phyloP scores from a whole-genome alignment of 2,888 invertebrate species.

The Plusia festucae region DNA sequence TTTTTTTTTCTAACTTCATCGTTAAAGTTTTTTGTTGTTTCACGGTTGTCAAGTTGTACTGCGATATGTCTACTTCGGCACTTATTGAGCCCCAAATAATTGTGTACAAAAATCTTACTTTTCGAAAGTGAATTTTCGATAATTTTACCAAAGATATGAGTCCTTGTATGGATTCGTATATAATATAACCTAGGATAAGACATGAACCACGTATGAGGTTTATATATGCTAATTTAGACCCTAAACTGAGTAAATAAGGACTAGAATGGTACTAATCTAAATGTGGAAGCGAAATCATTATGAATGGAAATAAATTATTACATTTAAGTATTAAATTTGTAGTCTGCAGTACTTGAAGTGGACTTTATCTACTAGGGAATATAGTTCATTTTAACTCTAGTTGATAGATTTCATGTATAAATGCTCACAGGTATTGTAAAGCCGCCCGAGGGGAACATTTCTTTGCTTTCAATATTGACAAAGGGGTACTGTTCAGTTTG shows the following conservation, averaged over 20 bases:
- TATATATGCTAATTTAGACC: conserved; percentile 34
- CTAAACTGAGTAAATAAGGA: conserved; percentile 34
- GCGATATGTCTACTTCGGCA: conserved; percentile 39
- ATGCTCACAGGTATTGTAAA: conserved; percentile 56
- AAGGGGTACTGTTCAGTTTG: background rate
- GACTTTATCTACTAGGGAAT: conserved; percentile 62
- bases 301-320: conserved; percentile 46
- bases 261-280: conserved; percentile 41
- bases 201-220: conserved; percentile 33
- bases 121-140: conserved; percentile 68
- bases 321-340: conserved; percentile 43
- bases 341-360: conserved; percentile 48
- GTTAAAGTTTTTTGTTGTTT: conserved; percentile 16
- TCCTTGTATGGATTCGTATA: conserved; percentile 63
- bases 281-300: conserved; percentile 33
- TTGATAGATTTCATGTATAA: conserved; percentile 35
- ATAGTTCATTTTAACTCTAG: conserved; percentile 60
- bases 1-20: conserved; percentile 30
- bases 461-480: conserved; percentile 14
- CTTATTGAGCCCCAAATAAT: conserved; percentile 39
- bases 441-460: conserved; percentile 30
- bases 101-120: conserved; percentile 56
- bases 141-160: conserved; percentile 69
- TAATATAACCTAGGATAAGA: conserved; percentile 51
- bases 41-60: conserved; percentile 11